Evolutionary conservation across 2,113 vertebrate genomes (phyloP).

Genomic region (Struthio camelus): DNA sequence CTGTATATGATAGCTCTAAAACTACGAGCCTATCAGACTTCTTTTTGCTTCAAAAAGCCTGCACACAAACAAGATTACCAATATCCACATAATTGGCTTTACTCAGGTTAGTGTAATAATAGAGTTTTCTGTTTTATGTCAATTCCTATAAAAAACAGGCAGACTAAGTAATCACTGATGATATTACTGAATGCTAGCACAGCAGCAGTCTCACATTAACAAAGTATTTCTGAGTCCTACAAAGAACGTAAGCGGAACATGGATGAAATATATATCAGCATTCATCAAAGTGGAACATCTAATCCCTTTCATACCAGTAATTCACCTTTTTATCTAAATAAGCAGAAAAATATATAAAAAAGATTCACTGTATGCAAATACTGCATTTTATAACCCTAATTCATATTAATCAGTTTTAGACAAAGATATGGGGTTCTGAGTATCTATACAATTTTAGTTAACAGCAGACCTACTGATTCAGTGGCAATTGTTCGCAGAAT

Average conservation of each 20-base stretch:
- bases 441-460: neutral
- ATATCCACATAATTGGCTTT: constrained; percentile 17
- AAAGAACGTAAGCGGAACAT: neutral
- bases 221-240: neutral
- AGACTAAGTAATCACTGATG: constrained; percentile 12
- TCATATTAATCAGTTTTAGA: neutral
- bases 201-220: neutral
- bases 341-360: neutral
- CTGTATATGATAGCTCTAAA: neutral
- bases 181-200: neutral
- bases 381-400: neutral
- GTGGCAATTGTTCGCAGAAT: constrained; percentile 30
- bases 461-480: constrained; percentile 9
- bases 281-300: neutral
- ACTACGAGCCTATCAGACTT: neutral
- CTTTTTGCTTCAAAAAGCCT: neutral
- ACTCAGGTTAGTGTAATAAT: neutral
- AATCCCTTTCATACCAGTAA: neutral
- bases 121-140: constrained; percentile 27
- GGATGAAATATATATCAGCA: neutral
- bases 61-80: neutral
- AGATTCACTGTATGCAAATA: neutral
- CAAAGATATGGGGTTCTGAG: neutral
- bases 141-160: constrained; percentile 14
- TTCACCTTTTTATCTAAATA: neutral